A percentile compares a stretch with the other conserved stretches of the same genome.
Evolutionary conservation across 2,888 invertebrate species (phyloP).

Genomic region (Hyposoter didymator): DNA sequence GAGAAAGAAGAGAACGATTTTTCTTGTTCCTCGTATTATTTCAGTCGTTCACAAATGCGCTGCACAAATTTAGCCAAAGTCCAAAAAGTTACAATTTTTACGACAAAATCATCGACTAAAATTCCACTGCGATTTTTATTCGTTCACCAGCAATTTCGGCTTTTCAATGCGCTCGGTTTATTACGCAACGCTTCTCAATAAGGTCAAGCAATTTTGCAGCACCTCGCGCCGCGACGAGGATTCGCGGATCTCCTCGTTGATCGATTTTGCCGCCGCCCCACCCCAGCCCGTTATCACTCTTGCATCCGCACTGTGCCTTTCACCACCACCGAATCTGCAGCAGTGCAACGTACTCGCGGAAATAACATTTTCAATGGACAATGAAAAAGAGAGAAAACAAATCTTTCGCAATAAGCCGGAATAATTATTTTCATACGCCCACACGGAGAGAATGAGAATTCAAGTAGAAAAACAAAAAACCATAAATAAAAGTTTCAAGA

Average conservation of each 20-base stretch:
- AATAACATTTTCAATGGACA: neutral
- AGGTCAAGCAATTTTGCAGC: conserved; percentile 19
- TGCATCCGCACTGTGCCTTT: neutral
- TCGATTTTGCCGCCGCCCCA: conserved; percentile 43
- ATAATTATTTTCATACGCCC: neutral
- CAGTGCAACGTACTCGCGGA: conserved; percentile 8
- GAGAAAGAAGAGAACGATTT: neutral
- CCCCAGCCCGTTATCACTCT: neutral
- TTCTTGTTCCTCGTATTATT: neutral
- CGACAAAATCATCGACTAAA: neutral
- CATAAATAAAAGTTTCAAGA: too few species aligned
- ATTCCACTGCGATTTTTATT: neutral
- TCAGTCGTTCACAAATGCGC: neutral
- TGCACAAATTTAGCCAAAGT: neutral
- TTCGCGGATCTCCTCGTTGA: conserved; percentile 51
- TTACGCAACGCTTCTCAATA: conserved; percentile 12
- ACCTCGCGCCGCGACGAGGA: conserved; percentile 15
- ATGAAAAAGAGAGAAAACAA: neutral
- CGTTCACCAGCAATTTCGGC: neutral
- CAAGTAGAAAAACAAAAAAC: too few species aligned
- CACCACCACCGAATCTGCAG: conserved; percentile 16
- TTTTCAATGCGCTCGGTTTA: neutral
- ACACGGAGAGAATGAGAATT: too few species aligned
- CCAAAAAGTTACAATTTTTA: neutral
- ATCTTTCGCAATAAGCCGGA: neutral